phyloP scores from a whole-genome alignment of 2,113 vertebrate genomes.

The Poeciliopsis retropinna region DNA sequence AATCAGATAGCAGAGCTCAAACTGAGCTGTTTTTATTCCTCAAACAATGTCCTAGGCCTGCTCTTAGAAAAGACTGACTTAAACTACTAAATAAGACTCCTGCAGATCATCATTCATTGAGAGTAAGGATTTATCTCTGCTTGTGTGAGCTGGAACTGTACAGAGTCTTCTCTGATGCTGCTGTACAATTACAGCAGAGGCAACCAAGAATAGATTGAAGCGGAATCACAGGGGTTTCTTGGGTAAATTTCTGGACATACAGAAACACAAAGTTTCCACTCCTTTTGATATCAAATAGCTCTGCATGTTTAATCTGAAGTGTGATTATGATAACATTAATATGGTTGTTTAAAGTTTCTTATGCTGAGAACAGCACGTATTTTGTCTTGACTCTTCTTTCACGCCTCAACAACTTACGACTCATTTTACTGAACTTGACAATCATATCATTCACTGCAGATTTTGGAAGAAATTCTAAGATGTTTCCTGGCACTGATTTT shows the following conservation, averaged over 20 bases:
- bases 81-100: constrained; percentile 5
- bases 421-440: too few relatives aligned
- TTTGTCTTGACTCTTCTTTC: too few relatives aligned
- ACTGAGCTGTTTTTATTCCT: constrained; percentile 12
- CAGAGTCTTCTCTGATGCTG: constrained; percentile 13
- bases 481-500: too few relatives aligned
- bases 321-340: too few relatives aligned
- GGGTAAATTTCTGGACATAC: constrained; percentile 12
- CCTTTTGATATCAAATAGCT: too few relatives aligned
- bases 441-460: too few relatives aligned
- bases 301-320: too few relatives aligned
- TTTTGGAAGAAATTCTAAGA: too few relatives aligned
- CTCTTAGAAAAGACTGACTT: background rate
- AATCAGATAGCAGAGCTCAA: background rate
- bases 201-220: constrained; percentile 32
- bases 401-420: too few relatives aligned
- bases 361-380: too few relatives aligned
- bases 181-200: constrained; percentile 10
- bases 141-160: constrained; percentile 17
- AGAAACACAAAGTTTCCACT: background rate
- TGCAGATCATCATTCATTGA: background rate
- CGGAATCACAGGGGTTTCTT: constrained; percentile 14
- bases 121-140: background rate
- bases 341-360: too few relatives aligned
- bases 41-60: background rate